Conservation (phyloP, 2,888 invertebrate species). For the Aporophyla nigra region DNA sequence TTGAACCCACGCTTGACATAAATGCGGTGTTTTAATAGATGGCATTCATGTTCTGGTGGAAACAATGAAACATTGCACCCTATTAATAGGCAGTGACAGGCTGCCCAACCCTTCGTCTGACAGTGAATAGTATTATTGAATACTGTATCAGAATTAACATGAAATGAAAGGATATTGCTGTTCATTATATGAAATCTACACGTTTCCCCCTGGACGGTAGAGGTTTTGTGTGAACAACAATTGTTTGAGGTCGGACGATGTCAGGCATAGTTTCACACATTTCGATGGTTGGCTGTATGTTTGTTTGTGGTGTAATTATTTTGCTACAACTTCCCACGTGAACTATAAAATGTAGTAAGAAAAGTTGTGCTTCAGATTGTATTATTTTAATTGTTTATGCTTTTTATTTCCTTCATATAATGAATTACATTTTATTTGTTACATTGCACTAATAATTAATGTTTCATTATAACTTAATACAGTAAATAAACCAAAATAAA, state of each 20-base stretch:
- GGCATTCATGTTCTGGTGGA: constrained; percentile 10
- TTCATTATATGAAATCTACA: constrained; percentile 19
- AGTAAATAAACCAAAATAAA: too few species aligned
- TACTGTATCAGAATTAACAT: constrained; percentile 5
- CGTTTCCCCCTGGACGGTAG: constrained; percentile 10
- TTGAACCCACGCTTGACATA: constrained; percentile 19
- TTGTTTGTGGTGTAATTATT: background rate
- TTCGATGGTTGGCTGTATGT: background rate
- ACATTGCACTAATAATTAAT: too few species aligned
- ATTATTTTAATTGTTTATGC: too few species aligned
- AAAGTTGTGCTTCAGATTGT: too few species aligned
- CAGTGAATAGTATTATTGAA: constrained; percentile 22
- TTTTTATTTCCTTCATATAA: too few species aligned
- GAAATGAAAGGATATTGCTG: constrained; percentile 47
- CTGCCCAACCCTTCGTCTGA: constrained; percentile 33
- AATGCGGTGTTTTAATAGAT: constrained; percentile 40
- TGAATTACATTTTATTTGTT: too few species aligned
- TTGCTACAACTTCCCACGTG: background rate
- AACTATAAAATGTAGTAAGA: background rate
- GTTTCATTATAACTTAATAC: too few species aligned
- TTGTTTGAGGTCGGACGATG: constrained; percentile 37
- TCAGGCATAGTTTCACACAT: constrained; percentile 16
- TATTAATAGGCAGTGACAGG: constrained; percentile 34
- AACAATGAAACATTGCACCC: constrained; percentile 32
- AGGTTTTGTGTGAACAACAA: constrained; percentile 37